phyloP scores from a whole-genome alignment of 2,888 invertebrate genomes.

The Meiosimyza platycephala region DNA sequence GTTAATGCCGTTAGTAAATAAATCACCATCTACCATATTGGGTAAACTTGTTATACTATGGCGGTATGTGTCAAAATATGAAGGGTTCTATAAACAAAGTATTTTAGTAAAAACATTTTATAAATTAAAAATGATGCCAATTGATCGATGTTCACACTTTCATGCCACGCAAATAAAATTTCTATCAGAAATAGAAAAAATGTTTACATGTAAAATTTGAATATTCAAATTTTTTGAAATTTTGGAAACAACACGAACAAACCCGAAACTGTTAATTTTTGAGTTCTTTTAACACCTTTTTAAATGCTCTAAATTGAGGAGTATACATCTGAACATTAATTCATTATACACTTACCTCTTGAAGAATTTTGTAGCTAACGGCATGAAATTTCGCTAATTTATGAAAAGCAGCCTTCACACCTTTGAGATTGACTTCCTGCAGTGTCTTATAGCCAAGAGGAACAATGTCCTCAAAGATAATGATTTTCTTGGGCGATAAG shows the following conservation, averaged over 20 bases:
- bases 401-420: constrained; percentile 35
- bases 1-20: constrained; percentile 24
- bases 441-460: constrained; percentile 37
- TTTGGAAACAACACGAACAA: too few species aligned
- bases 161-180: too few species aligned
- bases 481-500: constrained; percentile 38
- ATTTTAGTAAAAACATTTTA: background rate
- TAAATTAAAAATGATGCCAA: background rate
- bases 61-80: constrained; percentile 34
- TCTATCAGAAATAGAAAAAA: background rate
- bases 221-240: background rate
- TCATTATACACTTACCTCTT: constrained; percentile 35
- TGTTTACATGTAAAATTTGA: background rate
- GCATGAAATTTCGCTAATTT: constrained; percentile 50
- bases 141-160: background rate
- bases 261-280: background rate
- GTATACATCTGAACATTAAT: too few species aligned
- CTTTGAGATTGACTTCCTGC: constrained; percentile 33
- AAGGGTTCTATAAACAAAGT: constrained; percentile 28
- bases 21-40: background rate
- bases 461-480: constrained; percentile 46
- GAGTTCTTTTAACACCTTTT: background rate
- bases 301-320: too few species aligned
- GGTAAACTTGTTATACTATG: constrained; percentile 21
- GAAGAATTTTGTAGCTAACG: constrained; percentile 43